Conservation (phyloP, 2,797 vertebrate species). For the Schizopygopsis malacanthus region DNA sequence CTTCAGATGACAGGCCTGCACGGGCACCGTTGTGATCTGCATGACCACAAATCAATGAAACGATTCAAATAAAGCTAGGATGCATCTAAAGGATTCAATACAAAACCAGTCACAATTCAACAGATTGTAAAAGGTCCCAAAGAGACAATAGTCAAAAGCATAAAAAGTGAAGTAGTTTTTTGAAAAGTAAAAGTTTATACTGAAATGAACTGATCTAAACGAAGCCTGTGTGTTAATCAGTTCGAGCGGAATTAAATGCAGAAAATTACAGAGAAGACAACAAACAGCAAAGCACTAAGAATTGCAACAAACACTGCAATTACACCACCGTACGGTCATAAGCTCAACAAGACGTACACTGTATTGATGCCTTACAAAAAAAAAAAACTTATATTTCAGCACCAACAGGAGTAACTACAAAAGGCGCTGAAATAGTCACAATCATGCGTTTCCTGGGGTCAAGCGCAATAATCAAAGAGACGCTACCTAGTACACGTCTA, state of each 20-base stretch:
- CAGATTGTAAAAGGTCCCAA: not conserved
- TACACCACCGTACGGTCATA: not conserved
- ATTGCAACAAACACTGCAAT: constrained; percentile 16
- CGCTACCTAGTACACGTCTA: not conserved
- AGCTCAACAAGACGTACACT: not conserved
- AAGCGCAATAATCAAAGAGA: not conserved
- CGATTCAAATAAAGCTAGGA: not conserved
- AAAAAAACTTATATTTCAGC: not conserved
- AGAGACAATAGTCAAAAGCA: not conserved
- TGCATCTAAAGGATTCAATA: not conserved
- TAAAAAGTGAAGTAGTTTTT: not conserved
- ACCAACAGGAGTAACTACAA: constrained; percentile 23
- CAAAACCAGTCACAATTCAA: not conserved
- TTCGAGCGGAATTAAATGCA: not conserved
- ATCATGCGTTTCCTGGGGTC: not conserved
- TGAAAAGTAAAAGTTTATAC: not conserved
- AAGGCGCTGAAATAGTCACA: not conserved
- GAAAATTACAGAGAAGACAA: not conserved
- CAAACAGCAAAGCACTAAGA: not conserved
- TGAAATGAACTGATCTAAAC: not conserved
- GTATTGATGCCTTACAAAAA: not conserved
- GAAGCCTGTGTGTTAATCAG: not conserved
- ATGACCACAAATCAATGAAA: constrained; percentile 59
- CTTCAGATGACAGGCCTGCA: constrained; percentile 87
- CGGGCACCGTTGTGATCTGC: constrained; percentile 89